A percentile compares a stretch with the other conserved stretches of the same genome.
Evolutionary conservation across 2,797 vertebrate species (phyloP).

Genomic region (Epinephelus awoara): DNA sequence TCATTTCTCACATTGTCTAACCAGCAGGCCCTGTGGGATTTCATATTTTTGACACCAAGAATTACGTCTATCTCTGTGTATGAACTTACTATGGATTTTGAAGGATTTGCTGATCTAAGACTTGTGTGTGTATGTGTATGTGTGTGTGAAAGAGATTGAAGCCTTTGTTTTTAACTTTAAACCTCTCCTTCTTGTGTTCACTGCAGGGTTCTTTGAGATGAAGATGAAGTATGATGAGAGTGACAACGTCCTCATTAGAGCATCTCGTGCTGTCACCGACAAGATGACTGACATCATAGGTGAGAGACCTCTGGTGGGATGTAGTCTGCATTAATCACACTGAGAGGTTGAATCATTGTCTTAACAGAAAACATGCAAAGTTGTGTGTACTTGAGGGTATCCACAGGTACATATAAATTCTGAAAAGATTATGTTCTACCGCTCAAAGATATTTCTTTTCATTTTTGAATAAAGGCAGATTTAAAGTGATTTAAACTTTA

Average conservation of each 20-base stretch:
- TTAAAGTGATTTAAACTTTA: not conserved
- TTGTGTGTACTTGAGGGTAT: not conserved
- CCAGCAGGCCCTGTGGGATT: constrained; percentile 2
- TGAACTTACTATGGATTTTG: not conserved
- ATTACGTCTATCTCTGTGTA: not conserved
- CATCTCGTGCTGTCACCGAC: constrained; percentile 93
- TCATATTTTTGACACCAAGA: constrained; percentile 16
- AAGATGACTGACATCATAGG: constrained; percentile 93
- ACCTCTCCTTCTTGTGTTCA: not conserved
- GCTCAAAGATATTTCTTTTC: not conserved
- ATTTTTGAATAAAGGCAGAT: not conserved
- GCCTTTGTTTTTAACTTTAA: not conserved
- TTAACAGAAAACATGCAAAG: not conserved
- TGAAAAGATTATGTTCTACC: not conserved
- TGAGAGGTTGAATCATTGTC: not conserved
- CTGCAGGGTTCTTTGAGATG: constrained; percentile 96
- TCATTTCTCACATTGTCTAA: not conserved
- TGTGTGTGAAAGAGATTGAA: not conserved
- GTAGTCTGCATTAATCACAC: constrained; percentile 1
- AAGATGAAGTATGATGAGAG: constrained; percentile 99
- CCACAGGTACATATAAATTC: not conserved
- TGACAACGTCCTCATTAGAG: constrained; percentile 92
- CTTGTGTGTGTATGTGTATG: not conserved
- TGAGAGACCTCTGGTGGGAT: constrained; percentile 67
- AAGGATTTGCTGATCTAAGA: constrained; percentile 12